A percentile compares a stretch with the other conserved stretches of the same genome.
Conservation (phyloP, 2,888 invertebrate species). For the Spisula subtruncata region DNA sequence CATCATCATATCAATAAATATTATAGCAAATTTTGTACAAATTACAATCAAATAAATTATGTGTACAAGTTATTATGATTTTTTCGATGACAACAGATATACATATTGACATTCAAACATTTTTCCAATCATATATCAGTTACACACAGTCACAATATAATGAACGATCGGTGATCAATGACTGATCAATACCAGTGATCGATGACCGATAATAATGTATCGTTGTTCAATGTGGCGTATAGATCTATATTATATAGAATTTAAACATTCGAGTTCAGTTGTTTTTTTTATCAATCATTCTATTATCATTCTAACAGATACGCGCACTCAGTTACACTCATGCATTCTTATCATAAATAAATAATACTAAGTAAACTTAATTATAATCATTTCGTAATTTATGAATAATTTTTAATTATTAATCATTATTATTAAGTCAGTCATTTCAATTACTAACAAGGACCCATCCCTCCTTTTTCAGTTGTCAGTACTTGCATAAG, state of each 20-base stretch:
- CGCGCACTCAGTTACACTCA: neutral
- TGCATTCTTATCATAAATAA: neutral
- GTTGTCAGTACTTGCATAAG: too few species aligned
- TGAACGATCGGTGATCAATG: too few species aligned
- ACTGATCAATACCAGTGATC: too few species aligned
- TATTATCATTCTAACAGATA: neutral
- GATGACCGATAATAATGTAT: neutral
- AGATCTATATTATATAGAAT: neutral
- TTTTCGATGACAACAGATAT: neutral
- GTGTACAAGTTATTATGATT: neutral
- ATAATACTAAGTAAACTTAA: neutral
- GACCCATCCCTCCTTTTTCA: too few species aligned
- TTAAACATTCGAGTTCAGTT: neutral
- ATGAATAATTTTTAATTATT: too few species aligned
- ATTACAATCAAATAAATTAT: conserved; percentile 28
- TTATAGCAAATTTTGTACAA: neutral
- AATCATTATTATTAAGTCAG: too few species aligned
- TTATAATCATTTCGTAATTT: too few species aligned
- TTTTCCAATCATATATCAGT: neutral
- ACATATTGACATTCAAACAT: neutral
- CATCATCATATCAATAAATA: conserved; percentile 42
- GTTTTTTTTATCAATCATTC: neutral
- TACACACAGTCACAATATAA: neutral
- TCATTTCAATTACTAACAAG: too few species aligned
- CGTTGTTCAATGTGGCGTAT: neutral